A percentile compares a stretch with the other conserved stretches of the same genome.
These are phyloP conservation scores for Chrysolina americana DNA, from an alignment of 2,888 invertebrate species.

Conservation along the genomic window DNA sequence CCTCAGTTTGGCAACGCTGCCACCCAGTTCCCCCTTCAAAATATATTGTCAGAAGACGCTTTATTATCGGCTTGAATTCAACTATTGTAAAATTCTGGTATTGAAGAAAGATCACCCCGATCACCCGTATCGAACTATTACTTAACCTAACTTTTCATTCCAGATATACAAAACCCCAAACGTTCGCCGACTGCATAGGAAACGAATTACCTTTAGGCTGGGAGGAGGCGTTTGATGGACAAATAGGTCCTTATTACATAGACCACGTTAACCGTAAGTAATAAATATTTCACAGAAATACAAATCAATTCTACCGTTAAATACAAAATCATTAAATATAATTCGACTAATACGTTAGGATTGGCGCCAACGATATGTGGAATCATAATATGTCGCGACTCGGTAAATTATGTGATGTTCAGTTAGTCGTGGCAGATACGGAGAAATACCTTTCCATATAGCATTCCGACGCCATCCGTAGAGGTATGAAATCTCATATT, in stretches of 20 bases:
- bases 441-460: not conserved
- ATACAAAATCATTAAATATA: not conserved
- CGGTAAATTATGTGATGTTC: not conserved
- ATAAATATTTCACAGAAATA: not conserved
- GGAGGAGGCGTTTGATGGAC: slow-evolving; percentile 96
- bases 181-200: slow-evolving; percentile 97
- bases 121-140: no score
- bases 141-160: slow-evolving; percentile 70
- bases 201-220: slow-evolving; percentile 97
- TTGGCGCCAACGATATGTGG: not conserved
- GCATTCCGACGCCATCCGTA: not conserved
- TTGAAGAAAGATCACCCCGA: no score
- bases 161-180: slow-evolving; percentile 97
- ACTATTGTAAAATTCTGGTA: no score
- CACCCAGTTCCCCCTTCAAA: no score
- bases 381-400: slow-evolving; percentile 2
- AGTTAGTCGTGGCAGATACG: not conserved
- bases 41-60: no score
- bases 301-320: not conserved
- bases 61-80: no score
- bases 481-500: not conserved
- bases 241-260: slow-evolving; percentile 96
- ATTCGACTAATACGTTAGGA: not conserved
- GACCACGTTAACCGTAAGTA: slow-evolving; percentile 96
- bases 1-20: no score